Evolutionary conservation across 2,113 vertebrate species (phyloP).

Genomic region (Trematocara unimaculatum): DNA sequence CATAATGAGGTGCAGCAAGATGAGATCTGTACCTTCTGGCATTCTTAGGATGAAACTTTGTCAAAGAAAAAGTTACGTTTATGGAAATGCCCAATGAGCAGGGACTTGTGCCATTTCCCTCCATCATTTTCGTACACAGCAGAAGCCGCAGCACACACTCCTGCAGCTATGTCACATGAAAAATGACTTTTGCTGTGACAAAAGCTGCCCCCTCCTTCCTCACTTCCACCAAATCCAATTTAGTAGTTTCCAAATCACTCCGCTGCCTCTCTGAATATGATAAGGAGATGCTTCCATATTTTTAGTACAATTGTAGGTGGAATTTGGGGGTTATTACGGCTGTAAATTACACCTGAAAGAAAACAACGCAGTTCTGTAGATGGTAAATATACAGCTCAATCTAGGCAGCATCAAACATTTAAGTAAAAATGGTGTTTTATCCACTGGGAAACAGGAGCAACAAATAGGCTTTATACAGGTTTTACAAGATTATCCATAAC

Average conservation of each 20-base stretch:
- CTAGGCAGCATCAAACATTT: not conserved
- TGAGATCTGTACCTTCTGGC: constrained; percentile 15
- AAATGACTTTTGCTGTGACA: constrained; percentile 14
- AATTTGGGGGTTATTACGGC: not conserved
- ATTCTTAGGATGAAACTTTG: not conserved
- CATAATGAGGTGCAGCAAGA: constrained; percentile 18
- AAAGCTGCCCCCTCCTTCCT: not conserved
- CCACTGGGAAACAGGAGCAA: not conserved
- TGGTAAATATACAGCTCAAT: not conserved
- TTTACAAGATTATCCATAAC: not conserved
- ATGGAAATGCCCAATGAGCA: not conserved
- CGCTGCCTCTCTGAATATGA: not conserved
- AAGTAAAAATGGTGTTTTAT: not conserved
- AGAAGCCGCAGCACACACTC: not conserved
- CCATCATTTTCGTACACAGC: not conserved
- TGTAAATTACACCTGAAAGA: not conserved
- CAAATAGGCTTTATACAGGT: not conserved
- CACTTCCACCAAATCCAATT: constrained; percentile 28
- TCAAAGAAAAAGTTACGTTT: not conserved
- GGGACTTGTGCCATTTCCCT: not conserved
- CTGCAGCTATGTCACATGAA: constrained; percentile 5
- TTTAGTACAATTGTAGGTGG: not conserved
- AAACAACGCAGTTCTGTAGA: not conserved
- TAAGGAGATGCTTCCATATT: not conserved
- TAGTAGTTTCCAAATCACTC: not conserved